These are phyloP conservation scores for Desoria tigrina DNA, from an alignment of 2,888 invertebrate species.

Conservation along the genomic window DNA sequence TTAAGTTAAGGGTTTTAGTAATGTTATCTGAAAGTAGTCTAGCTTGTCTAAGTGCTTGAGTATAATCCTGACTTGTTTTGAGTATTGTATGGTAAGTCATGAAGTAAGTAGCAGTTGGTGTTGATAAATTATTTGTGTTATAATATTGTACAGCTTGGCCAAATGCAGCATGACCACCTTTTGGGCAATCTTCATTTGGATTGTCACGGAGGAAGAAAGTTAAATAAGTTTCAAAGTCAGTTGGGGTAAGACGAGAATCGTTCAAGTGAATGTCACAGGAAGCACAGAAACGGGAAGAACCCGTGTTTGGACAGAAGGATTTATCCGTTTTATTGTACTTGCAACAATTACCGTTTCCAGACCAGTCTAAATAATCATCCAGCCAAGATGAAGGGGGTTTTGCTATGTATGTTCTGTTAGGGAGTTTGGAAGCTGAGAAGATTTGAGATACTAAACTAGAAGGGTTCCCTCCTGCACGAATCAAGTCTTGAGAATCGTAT, in stretches of 20 bases:
- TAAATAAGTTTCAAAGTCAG: slow-evolving; percentile 66
- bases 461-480: slow-evolving; percentile 42
- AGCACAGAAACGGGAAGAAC: slow-evolving; percentile 3
- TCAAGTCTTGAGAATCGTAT: slow-evolving; percentile 55
- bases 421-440: slow-evolving; percentile 44
- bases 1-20: slow-evolving; percentile 69
- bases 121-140: slow-evolving; percentile 64
- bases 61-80: slow-evolving; percentile 78
- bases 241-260: background rate
- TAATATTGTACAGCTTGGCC: slow-evolving; percentile 65
- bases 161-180: slow-evolving; percentile 77
- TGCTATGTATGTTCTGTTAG: slow-evolving; percentile 69
- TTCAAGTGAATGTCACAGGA: slow-evolving; percentile 15
- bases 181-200: slow-evolving; percentile 70
- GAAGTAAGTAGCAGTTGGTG: slow-evolving; percentile 73
- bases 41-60: slow-evolving; percentile 74
- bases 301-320: slow-evolving; percentile 68
- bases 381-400: slow-evolving; percentile 85
- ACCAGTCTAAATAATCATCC: slow-evolving; percentile 90
- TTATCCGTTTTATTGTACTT: slow-evolving; percentile 60
- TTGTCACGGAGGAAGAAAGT: slow-evolving; percentile 72
- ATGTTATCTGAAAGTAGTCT: slow-evolving; percentile 75
- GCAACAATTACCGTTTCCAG: slow-evolving; percentile 67
- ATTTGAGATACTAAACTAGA: slow-evolving; percentile 48
- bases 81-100: slow-evolving; percentile 89